Base-by-base conservation (phyloP, 2,113 vertebrate species). In the Poeciliopsis retropinna region DNA sequence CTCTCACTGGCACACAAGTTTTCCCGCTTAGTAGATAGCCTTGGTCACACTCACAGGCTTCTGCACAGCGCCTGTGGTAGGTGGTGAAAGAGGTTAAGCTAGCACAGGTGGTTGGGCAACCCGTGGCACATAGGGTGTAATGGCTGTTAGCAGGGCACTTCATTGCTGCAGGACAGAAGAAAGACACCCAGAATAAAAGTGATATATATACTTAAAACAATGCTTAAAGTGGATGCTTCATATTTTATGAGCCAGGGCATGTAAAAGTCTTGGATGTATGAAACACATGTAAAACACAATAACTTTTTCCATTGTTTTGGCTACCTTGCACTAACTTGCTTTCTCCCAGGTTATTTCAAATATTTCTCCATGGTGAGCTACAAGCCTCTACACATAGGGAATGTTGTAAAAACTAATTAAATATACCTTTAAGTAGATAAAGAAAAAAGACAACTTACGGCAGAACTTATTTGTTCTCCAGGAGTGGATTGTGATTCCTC, bases 1-100 rank as follows among this genome's bases (percentile, higher is more conserved):
- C 78, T 19, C 87, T 25, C 37, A 93, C 73, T 0, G 93, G 94
- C 60, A 96, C 76, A 0, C 96, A 97, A 44, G 44, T 17, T 2
- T 77, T 88, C 0, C 96, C 95, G 0, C 92, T 96, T 62, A 87
- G 87, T 1, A 89, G 69, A 34, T 90, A 94, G 10, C 95, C 95
- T 0, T 90, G 34, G 0, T 97, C 74, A 3, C 96, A 97, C 41
- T 93, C 92, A 0, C 96, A 97, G 68, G 88, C 91, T 60, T 96
- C 95, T 0, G 31, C 0, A 70, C 95, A 95, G 0, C n/a, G 15
- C 0, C 78, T 81, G 0, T 68, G 78, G 11, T 96, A 97, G n/a
- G 78, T 86, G 2, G 37, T 3, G 0, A 83, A 1, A 9, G 78
- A 0, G 0, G 80, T 72, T 13, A 88, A 81, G 11, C 90, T 88